Evolutionary conservation across 2,888 invertebrate genomes (phyloP).

Genomic region (Scaptomyza tumidula): DNA sequence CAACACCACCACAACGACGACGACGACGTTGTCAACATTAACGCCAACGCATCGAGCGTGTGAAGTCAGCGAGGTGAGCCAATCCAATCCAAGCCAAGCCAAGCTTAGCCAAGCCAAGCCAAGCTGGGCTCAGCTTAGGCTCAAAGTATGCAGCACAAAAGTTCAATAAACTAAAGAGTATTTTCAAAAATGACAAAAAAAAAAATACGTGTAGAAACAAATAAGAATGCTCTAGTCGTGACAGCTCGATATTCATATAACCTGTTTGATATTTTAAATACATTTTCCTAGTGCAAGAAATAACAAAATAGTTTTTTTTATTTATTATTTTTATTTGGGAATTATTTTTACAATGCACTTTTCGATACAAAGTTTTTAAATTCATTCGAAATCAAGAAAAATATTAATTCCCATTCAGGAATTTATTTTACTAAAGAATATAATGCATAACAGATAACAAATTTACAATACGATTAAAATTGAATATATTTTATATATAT

Average conservation of each 20-base stretch:
- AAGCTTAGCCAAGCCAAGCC: constrained; percentile 21
- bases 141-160: constrained; percentile 72
- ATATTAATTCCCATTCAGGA: too few species aligned
- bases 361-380: too few species aligned
- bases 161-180: constrained; percentile 79
- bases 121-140: constrained; percentile 35
- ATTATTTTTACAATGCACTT: too few species aligned
- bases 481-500: too few species aligned
- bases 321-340: too few species aligned
- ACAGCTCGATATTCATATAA: constrained; percentile 27
- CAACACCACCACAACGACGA: not conserved
- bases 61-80: constrained; percentile 33
- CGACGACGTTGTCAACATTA: constrained; percentile 14
- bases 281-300: too few species aligned
- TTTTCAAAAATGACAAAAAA: constrained; percentile 41
- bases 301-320: too few species aligned
- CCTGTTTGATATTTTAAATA: constrained; percentile 5
- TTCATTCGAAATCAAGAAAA: too few species aligned
- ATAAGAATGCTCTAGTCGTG: constrained; percentile 42
- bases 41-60: constrained; percentile 58
- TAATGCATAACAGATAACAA: too few species aligned
- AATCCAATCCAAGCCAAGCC: constrained; percentile 7
- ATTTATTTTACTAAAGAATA: too few species aligned
- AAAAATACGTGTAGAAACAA: too few species aligned
- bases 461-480: too few species aligned